A percentile compares a stretch with the other conserved stretches of the same genome.
phyloP scores from a whole-genome alignment of 2,888 invertebrate genomes.

The Drosophila incognita region DNA sequence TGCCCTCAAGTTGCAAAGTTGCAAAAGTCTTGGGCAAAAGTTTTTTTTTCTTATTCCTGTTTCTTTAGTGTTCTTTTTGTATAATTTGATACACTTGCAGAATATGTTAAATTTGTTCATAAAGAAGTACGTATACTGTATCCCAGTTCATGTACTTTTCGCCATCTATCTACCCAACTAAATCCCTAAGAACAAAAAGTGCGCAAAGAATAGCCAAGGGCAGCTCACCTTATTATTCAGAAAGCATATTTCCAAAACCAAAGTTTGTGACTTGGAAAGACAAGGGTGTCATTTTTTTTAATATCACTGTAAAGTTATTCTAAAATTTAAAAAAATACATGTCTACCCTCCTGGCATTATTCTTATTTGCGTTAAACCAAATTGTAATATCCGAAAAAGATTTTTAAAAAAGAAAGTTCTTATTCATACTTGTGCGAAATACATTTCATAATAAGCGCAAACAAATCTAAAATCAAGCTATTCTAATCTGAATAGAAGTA shows the following conservation, averaged over 20 bases:
- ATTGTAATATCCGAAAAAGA: no score
- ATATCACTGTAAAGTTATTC: background rate
- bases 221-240: background rate
- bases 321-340: background rate
- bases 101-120: background rate
- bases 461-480: no score
- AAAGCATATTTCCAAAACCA: background rate
- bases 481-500: no score
- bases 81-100: background rate
- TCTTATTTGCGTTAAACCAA: background rate
- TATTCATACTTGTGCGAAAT: no score
- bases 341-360: background rate
- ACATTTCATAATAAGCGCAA: no score
- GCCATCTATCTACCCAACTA: background rate
- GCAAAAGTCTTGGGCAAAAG: constrained; percentile 29
- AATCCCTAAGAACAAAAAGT: background rate
- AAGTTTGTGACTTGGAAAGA: background rate
- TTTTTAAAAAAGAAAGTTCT: no score
- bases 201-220: background rate
- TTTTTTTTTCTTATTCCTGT: background rate
- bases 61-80: background rate
- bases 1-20: background rate
- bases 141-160: background rate
- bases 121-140: background rate
- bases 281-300: no score